Evolutionary conservation across 2,888 invertebrate species (phyloP), one percentile per base, ranked within the genome.

Genomic region (Trichopoda pennipes): DNA sequence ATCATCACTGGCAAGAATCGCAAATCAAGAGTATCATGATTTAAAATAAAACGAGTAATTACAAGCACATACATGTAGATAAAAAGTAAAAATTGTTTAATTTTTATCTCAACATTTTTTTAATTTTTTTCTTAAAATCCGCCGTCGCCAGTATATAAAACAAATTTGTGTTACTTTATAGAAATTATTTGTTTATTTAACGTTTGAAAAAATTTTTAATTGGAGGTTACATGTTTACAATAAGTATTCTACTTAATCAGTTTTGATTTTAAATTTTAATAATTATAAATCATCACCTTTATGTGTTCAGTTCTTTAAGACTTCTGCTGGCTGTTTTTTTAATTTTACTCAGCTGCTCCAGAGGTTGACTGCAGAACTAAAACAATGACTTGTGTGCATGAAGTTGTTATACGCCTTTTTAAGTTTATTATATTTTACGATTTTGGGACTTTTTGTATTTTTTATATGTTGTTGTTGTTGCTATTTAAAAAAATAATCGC

Each of bases 401-500:
- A 44, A 55, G 23, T 19, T 35, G 49, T 58, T 73, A 51, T 58
- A 76, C 66, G 77, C 56, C 63, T 81, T 42, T 55, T 58, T 53
- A 56, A 38, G 28, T 63, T 47, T 23, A 63, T 49, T 28, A 38
- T 79, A 14, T 56, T 38, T 47, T n/a, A 49, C 44, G 58, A 55
- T n/a, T 49, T 61, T 12, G 21, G 49, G 61, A 58, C 21, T 69
- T 61, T 76, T 42, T 64, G 32, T 47, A 32, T 72, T 38, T 64
- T 32, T 66, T 55, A 49, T 38, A 19, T 49, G 35, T 56, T 32
- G 63, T 77, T 32, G 53, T 77, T 81, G 55, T 78, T 60, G 77
- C 69, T 81, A 78, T 64, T 81, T 55, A 66, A n/a, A 66, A 78
- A 74, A 72, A 82, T 70, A 78, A 72, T 78, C 19, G 19, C 49